Percentiles rank a stretch among this genome's conserved stretches.
phyloP scores from a whole-genome alignment of 2,797 vertebrate genomes.

The Muscicapa striata region DNA sequence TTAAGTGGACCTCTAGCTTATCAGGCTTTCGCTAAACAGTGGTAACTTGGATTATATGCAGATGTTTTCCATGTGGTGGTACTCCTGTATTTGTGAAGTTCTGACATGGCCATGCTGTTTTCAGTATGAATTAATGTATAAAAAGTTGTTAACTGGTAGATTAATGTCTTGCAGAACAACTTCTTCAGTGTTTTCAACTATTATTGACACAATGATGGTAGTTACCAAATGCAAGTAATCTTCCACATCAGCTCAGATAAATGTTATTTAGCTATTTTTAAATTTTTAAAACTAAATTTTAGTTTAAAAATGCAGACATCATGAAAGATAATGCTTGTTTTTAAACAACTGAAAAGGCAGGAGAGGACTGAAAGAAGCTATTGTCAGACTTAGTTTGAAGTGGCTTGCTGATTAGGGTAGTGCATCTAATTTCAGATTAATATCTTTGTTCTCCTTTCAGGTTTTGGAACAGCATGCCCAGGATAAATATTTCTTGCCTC shows the following conservation, averaged over 20 bases:
- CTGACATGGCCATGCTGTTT: background rate
- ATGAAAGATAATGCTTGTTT: background rate
- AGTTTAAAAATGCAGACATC: background rate
- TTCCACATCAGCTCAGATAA: background rate
- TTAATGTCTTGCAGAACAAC: slow-evolving; percentile 2
- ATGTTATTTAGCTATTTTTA: slow-evolving; percentile 18
- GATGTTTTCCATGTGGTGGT: background rate
- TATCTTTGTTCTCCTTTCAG: background rate
- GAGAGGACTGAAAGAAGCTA: background rate
- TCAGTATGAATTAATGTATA: background rate
- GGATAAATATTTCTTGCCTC: slow-evolving; percentile 23
- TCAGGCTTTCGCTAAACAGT: background rate
- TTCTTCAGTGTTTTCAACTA: background rate
- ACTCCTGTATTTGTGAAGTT: background rate
- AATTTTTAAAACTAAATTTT: slow-evolving; percentile 30
- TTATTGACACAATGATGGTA: slow-evolving; percentile 1
- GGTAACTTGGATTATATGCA: background rate
- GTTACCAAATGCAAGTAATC: background rate
- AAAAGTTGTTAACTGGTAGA: background rate
- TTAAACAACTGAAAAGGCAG: background rate
- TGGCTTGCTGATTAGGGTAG: background rate
- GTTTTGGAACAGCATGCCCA: background rate
- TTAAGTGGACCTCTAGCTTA: background rate
- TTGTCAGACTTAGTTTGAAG: slow-evolving; percentile 3
- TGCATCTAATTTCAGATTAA: background rate